Base-by-base conservation (phyloP, 2,888 invertebrate species). In the Amphipyra tragopoginis region DNA sequence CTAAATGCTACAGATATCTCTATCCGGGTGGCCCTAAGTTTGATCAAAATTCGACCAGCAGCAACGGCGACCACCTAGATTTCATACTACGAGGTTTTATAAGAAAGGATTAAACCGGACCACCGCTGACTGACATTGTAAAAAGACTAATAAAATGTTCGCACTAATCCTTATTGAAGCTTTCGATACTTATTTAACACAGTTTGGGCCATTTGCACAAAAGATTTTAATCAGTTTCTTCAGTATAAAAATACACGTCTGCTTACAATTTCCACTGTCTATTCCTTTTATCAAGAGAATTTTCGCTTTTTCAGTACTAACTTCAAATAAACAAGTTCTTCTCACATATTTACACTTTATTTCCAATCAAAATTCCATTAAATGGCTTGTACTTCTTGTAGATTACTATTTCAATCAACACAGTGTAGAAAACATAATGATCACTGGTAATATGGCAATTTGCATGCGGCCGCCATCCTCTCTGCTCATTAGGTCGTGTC, bases 401-500 rank as follows among this genome's bases (percentile, higher is more conserved):
- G 8, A 13, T 29, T 45, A 43, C 26, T 47, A 55, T 75, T 78
- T 63, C 55, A 78, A 65, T 68, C 47, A 68, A 21, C 40, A 26
- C 44, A 36, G 42, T 43, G 29, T 21, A 63, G 49, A 58, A 67
- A 73, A 75, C 59, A 65, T 71, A 57, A 70, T 68, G 60, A 77
- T 56, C 48, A 45, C 44, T 61, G 63, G 50, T 77, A 77, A 79
- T 75, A 57, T 55, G 66, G 61, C 72, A 69, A 85, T 89, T 85
- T 84, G 83, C 84, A 83, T 82, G 77, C 77, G 62, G 69, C 68
- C 67, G 66, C 65, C 75, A 72, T 80, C 70, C 68, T 73, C 72
- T 66, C 64, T 58, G 77, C 86, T 91, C 91, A 92, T 92, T 92
- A 91, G 88, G 83, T 84, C 88, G 79, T 90, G 91, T 90, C 90